These are phyloP conservation scores for Campylomormyrus numenius DNA, from an alignment of 2,113 vertebrate genomes.

Conservation along the genomic window DNA sequence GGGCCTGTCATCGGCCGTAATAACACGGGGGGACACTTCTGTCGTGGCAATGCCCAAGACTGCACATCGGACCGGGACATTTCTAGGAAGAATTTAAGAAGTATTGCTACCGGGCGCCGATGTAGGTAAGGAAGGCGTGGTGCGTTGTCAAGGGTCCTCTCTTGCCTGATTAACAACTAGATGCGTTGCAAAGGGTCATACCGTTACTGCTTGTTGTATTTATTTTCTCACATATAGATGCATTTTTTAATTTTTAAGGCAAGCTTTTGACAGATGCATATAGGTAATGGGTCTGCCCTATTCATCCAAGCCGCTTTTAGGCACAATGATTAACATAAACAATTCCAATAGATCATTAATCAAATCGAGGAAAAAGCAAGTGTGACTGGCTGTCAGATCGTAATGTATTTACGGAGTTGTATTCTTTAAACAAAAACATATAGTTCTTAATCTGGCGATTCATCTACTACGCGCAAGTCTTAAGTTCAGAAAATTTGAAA, in stretches of 20 bases:
- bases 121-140: slow-evolving; percentile 29
- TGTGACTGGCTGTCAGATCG: slow-evolving; percentile 10
- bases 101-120: slow-evolving; percentile 18
- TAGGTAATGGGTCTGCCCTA: slow-evolving; percentile 28
- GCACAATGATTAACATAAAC: slow-evolving; percentile 40
- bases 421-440: neutral
- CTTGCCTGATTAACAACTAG: slow-evolving; percentile 15
- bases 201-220: neutral
- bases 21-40: slow-evolving; percentile 15
- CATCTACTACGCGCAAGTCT: neutral
- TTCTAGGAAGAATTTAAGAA: slow-evolving; percentile 28
- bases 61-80: slow-evolving; percentile 36
- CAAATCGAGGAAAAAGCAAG: slow-evolving; percentile 27
- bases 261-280: neutral
- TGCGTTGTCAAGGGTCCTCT: slow-evolving; percentile 4
- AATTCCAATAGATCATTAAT: slow-evolving; percentile 31
- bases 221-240: neutral
- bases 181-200: slow-evolving; percentile 10
- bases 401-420: neutral
- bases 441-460: neutral
- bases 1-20: slow-evolving; percentile 28
- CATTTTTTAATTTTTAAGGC: neutral
- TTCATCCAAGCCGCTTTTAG: slow-evolving; percentile 26
- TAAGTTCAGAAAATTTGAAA: neutral
- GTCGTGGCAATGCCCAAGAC: slow-evolving; percentile 23